A percentile compares a stretch with the other conserved stretches of the same genome.
Conservation (phyloP, 2,113 vertebrate genomes). For the Megaceryle maxima region DNA sequence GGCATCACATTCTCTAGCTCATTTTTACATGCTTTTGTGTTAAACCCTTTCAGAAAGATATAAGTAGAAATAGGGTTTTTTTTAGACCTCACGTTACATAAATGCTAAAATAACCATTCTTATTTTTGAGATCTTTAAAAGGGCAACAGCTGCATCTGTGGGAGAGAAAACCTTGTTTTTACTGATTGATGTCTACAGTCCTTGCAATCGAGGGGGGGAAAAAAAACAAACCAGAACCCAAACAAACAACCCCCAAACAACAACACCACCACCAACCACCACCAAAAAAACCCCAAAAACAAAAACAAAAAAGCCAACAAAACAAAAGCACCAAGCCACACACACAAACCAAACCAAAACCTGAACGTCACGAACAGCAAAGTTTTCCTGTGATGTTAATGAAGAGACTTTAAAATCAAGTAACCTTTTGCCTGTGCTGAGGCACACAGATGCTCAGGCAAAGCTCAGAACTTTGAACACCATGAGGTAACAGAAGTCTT, state of each 20-base stretch:
- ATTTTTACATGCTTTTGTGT: background rate
- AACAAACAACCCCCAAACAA: too few species aligned
- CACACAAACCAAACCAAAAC: background rate
- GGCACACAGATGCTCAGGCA: background rate
- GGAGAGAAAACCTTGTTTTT: background rate
- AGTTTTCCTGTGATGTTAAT: background rate
- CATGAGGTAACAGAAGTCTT: background rate
- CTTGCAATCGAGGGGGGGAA: background rate
- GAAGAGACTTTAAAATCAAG: background rate
- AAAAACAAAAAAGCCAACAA: too few species aligned
- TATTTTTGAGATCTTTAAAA: background rate
- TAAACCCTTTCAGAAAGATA: background rate
- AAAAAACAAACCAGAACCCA: background rate
- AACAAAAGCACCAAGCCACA: too few species aligned
- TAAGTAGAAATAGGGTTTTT: accelerated
- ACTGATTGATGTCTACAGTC: background rate
- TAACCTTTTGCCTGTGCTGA: background rate
- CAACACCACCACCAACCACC: too few species aligned
- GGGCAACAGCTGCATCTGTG: accelerated
- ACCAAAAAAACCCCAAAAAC: too few species aligned
- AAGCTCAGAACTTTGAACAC: background rate
- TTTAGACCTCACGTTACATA: background rate
- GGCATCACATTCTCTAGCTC: background rate
- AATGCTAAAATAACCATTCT: background rate
- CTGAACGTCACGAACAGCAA: background rate